Conservation (phyloP, 2,113 vertebrate species). For the Tinamus guttatus region DNA sequence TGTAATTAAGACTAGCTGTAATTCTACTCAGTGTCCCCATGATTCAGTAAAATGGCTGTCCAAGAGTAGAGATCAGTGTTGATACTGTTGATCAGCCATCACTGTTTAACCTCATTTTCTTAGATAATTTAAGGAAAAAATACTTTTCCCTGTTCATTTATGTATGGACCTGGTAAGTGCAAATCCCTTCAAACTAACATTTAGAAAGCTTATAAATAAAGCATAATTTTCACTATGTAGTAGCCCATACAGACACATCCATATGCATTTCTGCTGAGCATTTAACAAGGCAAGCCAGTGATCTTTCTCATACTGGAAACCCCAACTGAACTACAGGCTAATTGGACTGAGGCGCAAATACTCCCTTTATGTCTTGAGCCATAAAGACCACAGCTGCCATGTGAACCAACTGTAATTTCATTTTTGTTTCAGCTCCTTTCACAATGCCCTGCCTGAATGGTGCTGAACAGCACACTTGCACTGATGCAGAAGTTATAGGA, state of each 20-base stretch:
- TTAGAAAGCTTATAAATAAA: conserved; percentile 17
- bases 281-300: conserved; percentile 48
- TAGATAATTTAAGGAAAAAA: not conserved
- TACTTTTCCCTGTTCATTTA: not conserved
- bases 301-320: conserved; percentile 65
- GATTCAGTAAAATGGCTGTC: not conserved
- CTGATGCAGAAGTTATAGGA: conserved; percentile 41
- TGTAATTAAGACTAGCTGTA: not conserved
- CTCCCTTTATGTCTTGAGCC: conserved; percentile 67
- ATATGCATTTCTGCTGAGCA: not conserved
- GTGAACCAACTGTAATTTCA: conserved; percentile 63
- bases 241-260: not conserved
- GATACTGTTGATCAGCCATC: not conserved
- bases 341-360: conserved; percentile 74
- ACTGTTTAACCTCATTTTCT: not conserved
- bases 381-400: conserved; percentile 66
- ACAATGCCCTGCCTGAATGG: conserved; percentile 9
- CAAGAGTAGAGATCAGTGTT: not conserved
- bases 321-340: conserved; percentile 47
- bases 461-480: not conserved
- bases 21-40: not conserved
- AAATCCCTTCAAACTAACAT: not conserved
- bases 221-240: not conserved
- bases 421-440: conserved; percentile 31
- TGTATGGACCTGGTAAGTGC: not conserved